Conservation (phyloP, 2,113 vertebrate species). For the Catharus minimus region DNA sequence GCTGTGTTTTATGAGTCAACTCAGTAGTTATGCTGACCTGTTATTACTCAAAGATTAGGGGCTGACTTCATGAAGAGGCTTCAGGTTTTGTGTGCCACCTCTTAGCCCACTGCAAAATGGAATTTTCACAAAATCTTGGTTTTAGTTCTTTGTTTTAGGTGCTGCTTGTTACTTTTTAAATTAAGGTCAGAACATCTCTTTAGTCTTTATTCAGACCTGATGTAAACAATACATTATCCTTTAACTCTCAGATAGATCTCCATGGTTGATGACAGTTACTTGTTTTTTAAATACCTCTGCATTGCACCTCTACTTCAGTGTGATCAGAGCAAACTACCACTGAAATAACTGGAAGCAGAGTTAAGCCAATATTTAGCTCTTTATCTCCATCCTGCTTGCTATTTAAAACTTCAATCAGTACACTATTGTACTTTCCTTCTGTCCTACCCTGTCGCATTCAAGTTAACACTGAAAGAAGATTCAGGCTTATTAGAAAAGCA, state of each 20-base stretch:
- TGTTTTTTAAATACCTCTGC: background rate
- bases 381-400: background rate
- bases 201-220: background rate
- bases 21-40: background rate
- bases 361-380: background rate
- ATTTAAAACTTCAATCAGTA: constrained; percentile 10
- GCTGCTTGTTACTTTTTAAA: background rate
- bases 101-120: background rate
- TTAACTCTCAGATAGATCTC: background rate
- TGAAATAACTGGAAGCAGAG: background rate
- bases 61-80: background rate
- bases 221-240: background rate
- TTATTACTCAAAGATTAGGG: background rate
- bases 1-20: background rate
- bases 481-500: background rate
- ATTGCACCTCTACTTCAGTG: background rate
- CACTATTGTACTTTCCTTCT: background rate
- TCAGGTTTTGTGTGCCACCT: background rate
- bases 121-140: background rate
- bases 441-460: background rate
- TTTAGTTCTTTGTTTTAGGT: background rate
- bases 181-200: background rate
- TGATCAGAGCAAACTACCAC: background rate
- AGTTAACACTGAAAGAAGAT: background rate
- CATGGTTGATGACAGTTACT: background rate